These are phyloP conservation scores for Agrilus cyanescens DNA, from an alignment of 2,888 invertebrate species.

Conservation along the genomic window DNA sequence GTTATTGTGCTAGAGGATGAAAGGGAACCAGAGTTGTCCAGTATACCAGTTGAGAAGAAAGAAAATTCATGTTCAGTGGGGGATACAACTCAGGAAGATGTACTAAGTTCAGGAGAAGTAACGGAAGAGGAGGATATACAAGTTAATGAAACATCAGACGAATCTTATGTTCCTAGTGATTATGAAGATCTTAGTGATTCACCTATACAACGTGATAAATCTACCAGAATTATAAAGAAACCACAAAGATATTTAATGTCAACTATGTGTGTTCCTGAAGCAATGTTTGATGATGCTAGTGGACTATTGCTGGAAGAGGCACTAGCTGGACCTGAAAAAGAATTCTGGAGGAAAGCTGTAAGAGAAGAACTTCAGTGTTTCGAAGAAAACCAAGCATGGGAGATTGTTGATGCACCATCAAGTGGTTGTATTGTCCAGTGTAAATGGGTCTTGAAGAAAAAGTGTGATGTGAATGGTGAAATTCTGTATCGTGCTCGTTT, in stretches of 20 bases:
- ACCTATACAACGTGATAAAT: no score
- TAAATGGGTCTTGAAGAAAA: conserved; percentile 1
- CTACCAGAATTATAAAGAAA: no score
- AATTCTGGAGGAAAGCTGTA: background rate
- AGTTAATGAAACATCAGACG: no score
- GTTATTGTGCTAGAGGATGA: conserved; percentile 5
- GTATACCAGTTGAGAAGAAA: conserved; percentile 2
- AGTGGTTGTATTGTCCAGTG: no score
- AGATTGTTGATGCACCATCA: background rate
- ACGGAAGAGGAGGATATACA: no score
- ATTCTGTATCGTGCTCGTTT: background rate
- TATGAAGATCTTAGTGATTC: no score
- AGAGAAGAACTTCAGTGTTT: background rate
- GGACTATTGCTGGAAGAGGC: conserved; percentile 3
- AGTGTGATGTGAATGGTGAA: background rate
- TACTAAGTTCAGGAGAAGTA: no score
- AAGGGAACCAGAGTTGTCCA: background rate
- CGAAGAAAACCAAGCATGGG: background rate
- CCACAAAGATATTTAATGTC: no score
- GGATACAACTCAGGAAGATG: conserved; percentile 1
- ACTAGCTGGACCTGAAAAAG: conserved; percentile 2
- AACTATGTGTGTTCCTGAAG: no score
- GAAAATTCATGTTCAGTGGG: conserved; percentile 5
- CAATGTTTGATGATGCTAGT: background rate
- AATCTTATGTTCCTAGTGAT: no score